Base-by-base conservation (phyloP, 1,140 invertebrate genomes). In the Polyergus mexicanus region DNA sequence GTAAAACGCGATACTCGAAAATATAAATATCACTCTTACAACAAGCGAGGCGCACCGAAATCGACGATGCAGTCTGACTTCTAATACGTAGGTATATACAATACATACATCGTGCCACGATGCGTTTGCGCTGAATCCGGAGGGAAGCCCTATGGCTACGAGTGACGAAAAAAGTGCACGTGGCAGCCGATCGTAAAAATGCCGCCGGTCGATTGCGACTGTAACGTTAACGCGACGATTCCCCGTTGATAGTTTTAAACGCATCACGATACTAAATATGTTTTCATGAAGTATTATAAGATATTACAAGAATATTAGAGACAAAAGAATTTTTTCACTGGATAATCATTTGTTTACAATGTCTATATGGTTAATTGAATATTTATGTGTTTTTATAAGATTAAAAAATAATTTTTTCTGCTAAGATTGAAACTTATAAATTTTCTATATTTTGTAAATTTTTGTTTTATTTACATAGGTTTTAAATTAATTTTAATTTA, bases 111-210 rank as follows among this genome's bases (percentile, higher is more conserved):
- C 25, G 58, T 63, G 25, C 54, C 11, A 38, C 11, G 38, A 32
- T 58, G 32, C 22, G 63, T n/a, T 56, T 13, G 66, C 16, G 4
- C 3, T n/a, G 41, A 7, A 71, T 35, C 44, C 68, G 16, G 19
- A 28, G 25, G 7, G 11, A 47, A 71, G 41, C 44, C 68, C n/a
- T 2, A 22, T 7, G 25, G 68, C 25, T 51, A 28, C 51, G 16
- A 35, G 13, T 32, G 44, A 16, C n/a, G 25, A 71, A 71, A 41
- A 41, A 71, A 71, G 44, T 71, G 25, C 68, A 51, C 28, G 65
- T 44, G 65, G 32, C 54, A 32, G 7, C 25, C 11, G 58, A 63
- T 65, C 13, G 58, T 71, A 41, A 71, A 78, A 77, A 28, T 47
- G 19, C 28, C 54, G 22, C 19, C 25, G 32, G 38, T 32, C 8